Base-by-base conservation (phyloP, 2,113 vertebrate species). In the Malaclemys terrapin region DNA sequence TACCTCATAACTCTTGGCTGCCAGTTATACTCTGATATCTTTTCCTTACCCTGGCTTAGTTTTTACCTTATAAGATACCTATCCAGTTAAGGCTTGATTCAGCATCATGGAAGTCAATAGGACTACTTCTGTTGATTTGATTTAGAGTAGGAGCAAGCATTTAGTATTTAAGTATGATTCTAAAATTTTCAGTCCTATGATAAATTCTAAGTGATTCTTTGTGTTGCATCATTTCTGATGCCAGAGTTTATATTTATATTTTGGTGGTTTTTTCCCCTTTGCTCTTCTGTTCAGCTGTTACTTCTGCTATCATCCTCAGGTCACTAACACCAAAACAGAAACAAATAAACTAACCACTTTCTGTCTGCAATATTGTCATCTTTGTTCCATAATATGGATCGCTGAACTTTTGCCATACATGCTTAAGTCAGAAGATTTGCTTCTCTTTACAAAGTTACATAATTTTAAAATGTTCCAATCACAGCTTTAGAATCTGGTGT, bases 251-350 rank as follows among this genome's bases (percentile, higher is more conserved):
- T 89, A 5, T 50, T 91, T 2, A 3, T 81, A 27, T 81, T 80
- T 80, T 2, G 1, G 38, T 65, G 2, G 16, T 85, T 5, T 69
- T 95, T 56, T 57, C 90, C 1, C 20, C 87, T 88, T 65, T 14
- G 4, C 35, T 3, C 75, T 75, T 87, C 85, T 83, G 84, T 91
- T 62, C 82, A 84, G 95, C 88, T 97, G 92, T 94, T 94, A 85
- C 69, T 91, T 96, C 54, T 87, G 29, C 89, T 91, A 54, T 87
- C 54, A 93, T 19, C 1, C 2, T 86, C 87, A 89, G 76, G 82
- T 85, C 88, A 90, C 17, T 90, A 87, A 80, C 47, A 79, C 59
- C 20, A 84, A 91, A 92, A 89, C 53, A 85, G 84, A 96, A 93
- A 13, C 13, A 87, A 89, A 6, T 90, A 75, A 87, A 85, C 31